Conservation (phyloP, 2,888 invertebrate species). For the Acleris laterana region DNA sequence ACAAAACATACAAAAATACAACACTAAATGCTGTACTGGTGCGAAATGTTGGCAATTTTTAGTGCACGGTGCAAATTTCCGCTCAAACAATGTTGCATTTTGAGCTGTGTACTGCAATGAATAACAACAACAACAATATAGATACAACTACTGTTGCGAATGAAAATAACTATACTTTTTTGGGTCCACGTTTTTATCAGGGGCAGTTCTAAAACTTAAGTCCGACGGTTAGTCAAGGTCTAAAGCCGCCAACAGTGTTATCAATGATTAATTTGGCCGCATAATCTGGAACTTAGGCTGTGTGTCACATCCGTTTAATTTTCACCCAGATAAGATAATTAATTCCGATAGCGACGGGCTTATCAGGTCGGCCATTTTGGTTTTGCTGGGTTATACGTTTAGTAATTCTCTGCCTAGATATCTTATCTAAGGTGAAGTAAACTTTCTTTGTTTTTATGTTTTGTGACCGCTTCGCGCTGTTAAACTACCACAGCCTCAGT, state of each 20-base stretch:
- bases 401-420: constrained; percentile 26
- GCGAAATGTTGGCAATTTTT: constrained; percentile 45
- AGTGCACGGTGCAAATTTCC: constrained; percentile 31
- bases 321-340: constrained; percentile 73
- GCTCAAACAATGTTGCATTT: constrained; percentile 27
- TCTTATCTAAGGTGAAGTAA: constrained; percentile 40
- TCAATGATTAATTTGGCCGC: constrained; percentile 71
- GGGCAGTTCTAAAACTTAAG: neutral
- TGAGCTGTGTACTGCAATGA: constrained; percentile 8
- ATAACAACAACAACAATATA: neutral
- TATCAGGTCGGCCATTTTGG: constrained; percentile 51
- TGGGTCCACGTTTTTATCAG: no score
- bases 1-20: constrained; percentile 60
- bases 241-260: constrained; percentile 45
- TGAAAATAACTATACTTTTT: neutral
- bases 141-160: neutral
- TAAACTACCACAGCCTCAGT: neutral
- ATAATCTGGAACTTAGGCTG: constrained; percentile 62
- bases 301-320: constrained; percentile 68
- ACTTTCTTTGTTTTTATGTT: constrained; percentile 24
- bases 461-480: neutral
- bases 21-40: constrained; percentile 44
- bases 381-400: constrained; percentile 45
- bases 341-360: constrained; percentile 57
- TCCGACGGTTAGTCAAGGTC: constrained; percentile 19